Conservation (phyloP, 2,797 vertebrate species). For the Coregonus sp. region DNA sequence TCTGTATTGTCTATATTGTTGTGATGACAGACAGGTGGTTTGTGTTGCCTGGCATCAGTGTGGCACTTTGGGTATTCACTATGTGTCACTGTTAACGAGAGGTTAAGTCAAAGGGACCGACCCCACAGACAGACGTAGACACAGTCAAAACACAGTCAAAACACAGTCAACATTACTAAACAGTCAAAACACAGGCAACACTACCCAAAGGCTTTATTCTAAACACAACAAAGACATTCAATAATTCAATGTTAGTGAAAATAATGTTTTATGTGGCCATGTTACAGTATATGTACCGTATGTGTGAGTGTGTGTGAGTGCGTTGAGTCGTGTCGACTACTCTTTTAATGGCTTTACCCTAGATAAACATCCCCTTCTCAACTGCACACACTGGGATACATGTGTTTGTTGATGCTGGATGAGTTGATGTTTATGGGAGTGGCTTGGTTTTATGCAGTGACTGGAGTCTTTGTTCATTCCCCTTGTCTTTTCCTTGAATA, state of each 20-base stretch:
- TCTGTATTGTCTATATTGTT: neutral
- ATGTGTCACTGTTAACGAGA: neutral
- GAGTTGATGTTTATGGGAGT: neutral
- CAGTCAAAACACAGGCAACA: too few relatives aligned
- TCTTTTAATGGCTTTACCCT: neutral
- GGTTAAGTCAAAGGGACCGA: neutral
- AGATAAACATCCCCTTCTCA: neutral
- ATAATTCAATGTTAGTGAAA: neutral
- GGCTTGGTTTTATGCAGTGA: neutral
- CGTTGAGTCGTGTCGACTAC: neutral
- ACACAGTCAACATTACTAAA: neutral
- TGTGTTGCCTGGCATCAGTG: neutral
- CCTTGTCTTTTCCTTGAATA: too few relatives aligned
- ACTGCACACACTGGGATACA: neutral
- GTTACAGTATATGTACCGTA: neutral
- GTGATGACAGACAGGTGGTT: neutral
- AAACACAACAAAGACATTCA: neutral
- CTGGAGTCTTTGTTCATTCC: too few relatives aligned
- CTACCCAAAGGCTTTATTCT: too few relatives aligned
- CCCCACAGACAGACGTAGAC: too few relatives aligned
- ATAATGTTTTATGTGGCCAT: neutral
- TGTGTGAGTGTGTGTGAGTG: neutral
- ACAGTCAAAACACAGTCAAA: neutral
- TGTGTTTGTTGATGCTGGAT: neutral
- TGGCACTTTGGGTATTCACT: neutral